A percentile compares a stretch with the other conserved stretches of the same genome.
Conservation (phyloP, 2,888 invertebrate genomes). For the Zonitis immaculata region DNA sequence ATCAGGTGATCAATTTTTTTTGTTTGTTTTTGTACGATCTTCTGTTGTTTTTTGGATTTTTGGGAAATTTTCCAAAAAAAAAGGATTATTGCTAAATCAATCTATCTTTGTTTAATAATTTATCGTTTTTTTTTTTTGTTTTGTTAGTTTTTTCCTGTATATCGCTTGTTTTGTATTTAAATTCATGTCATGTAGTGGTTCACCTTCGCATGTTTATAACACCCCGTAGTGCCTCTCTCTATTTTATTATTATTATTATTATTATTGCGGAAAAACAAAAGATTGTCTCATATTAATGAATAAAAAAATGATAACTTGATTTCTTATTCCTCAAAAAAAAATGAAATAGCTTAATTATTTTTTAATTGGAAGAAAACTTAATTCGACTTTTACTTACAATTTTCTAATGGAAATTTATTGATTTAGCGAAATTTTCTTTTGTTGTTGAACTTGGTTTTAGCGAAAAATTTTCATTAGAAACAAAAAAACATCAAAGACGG, state of each 20-base stretch:
- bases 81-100: too few relatives aligned
- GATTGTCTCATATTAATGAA: too few relatives aligned
- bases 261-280: not conserved
- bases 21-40: not conserved
- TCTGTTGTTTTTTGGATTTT: not conserved
- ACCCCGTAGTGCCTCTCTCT: not conserved
- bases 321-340: too few relatives aligned
- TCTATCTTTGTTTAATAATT: not conserved
- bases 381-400: too few relatives aligned
- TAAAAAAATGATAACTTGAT: too few relatives aligned
- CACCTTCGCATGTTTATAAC: not conserved
- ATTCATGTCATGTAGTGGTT: not conserved
- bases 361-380: too few relatives aligned
- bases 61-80: too few relatives aligned
- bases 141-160: not conserved
- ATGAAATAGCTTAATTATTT: too few relatives aligned
- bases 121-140: not conserved
- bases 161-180: not conserved
- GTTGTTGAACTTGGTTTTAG: too few relatives aligned
- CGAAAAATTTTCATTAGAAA: not conserved
- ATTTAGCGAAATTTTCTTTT: too few relatives aligned
- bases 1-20: not conserved
- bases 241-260: too few relatives aligned
- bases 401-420: too few relatives aligned
- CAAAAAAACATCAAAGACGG: slow-evolving; percentile 13